phyloP scores from a whole-genome alignment of 2,888 invertebrate genomes.

The Ochlodes sylvanus region DNA sequence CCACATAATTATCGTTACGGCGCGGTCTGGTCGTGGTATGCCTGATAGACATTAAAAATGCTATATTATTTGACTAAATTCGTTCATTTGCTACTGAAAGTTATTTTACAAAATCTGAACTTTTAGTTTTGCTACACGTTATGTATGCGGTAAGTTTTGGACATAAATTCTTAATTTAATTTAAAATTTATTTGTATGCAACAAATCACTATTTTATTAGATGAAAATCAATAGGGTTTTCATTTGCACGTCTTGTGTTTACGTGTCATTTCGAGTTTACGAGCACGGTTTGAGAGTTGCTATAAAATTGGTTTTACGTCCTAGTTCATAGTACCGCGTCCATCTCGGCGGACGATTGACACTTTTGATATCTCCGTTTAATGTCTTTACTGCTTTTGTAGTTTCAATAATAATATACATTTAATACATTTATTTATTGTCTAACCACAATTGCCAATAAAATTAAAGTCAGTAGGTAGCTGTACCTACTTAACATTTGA shows the following conservation, averaged over 20 bases:
- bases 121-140: too few relatives aligned
- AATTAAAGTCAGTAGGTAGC: background rate
- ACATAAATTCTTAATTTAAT: too few relatives aligned
- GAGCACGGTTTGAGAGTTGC: conserved; percentile 57
- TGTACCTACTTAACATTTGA: too few relatives aligned
- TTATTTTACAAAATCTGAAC: too few relatives aligned
- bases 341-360: conserved; percentile 56
- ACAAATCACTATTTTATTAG: conserved; percentile 1
- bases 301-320: conserved; percentile 65
- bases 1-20: background rate
- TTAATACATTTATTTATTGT: conserved; percentile 18
- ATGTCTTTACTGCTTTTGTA: conserved; percentile 42
- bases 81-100: too few relatives aligned
- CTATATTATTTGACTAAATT: background rate
- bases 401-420: conserved; percentile 24
- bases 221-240: conserved; percentile 14
- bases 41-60: background rate
- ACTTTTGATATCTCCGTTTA: conserved; percentile 55
- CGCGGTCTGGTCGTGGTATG: background rate
- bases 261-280: conserved; percentile 63
- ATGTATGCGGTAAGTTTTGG: too few relatives aligned
- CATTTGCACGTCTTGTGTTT: conserved; percentile 46
- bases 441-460: conserved; percentile 12
- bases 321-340: conserved; percentile 59
- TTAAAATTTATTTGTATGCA: background rate